These are phyloP conservation scores for Ochotona princeps DNA, from an alignment of 2,113 vertebrate genomes.

Conservation along the genomic window DNA sequence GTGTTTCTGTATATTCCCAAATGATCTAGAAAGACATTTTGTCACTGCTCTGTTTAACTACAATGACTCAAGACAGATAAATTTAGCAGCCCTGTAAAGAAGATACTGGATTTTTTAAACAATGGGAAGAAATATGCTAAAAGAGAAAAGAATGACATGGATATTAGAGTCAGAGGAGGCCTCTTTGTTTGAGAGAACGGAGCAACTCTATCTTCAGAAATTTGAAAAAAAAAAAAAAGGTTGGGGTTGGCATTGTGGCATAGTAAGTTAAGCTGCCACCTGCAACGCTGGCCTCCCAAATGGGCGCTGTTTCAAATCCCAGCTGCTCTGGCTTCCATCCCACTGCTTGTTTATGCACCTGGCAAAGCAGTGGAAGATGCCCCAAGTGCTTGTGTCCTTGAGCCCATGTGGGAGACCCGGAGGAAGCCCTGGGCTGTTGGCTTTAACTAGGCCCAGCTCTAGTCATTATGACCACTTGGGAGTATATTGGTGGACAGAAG, in stretches of 20 bases:
- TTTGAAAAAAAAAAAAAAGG: conserved; percentile 1
- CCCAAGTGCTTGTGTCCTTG: no score
- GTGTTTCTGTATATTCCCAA: background rate
- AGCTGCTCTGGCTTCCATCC: no score
- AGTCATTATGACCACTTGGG: no score
- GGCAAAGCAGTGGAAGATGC: no score
- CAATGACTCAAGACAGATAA: background rate
- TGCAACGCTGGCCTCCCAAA: no score
- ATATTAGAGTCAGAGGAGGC: background rate
- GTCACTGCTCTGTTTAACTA: background rate
- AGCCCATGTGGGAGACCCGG: no score
- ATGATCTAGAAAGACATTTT: background rate
- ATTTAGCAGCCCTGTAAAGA: background rate
- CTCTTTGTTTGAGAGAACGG: background rate
- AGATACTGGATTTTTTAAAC: background rate
- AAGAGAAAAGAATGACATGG: background rate
- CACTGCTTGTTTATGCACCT: no score
- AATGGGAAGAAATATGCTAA: background rate
- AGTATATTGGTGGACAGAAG: no score
- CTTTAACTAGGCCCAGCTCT: no score
- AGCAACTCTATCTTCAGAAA: conserved; percentile 11
- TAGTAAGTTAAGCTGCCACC: no score
- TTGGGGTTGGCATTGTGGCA: background rate
- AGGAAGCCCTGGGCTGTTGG: no score
- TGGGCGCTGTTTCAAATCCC: no score